Evolutionary conservation across 1,140 invertebrate species (phyloP), one percentile per base, ranked within the genome.

Genomic region (Homarus americanus): DNA sequence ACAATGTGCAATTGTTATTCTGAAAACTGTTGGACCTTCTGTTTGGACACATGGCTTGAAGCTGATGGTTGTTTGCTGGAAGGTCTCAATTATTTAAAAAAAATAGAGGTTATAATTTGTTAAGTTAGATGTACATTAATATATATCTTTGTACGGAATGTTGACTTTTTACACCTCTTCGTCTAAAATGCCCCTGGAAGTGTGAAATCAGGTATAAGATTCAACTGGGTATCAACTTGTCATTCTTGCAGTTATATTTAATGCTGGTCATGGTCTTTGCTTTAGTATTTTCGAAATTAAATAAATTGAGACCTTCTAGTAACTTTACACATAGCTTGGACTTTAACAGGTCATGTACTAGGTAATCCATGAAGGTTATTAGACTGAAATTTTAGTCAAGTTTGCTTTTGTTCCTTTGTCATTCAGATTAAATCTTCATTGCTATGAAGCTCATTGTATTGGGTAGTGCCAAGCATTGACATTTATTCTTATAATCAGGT

Each of bases 1-100:
- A 49, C 78, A 82, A 63, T 82, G 83, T 85, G 83, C 83, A 85
- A 85, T 85, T 63, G n/a, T 32, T 82, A 82, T 58, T 82, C n/a
- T 63, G 79, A 82, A 58, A 82, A 82, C 24, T 82, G 79, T 28
- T 69, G 63, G 24, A 63, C n/a, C 63, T 69, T 32, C 63, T 32
- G 20, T 53, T 80, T 82, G 79, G 63, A 82, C 44, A 34, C 28
- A 38, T 20, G 28, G 49, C 40, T 5, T 82, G 10, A 38, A 36
- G 78, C 41, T 53, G 49, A 24, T 82, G 79, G 63, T 63, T 58
- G 41, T 69, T 24, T 63, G 38, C 79, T 63, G 53, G 79, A 82
- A 82, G 20, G 79, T 82, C 49, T 63, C 53, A 82, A 36, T 82
- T 63, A 28, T 82, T 24, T 58, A n/a, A n/a, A n/a, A n/a, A n/a